Evolutionary conservation across 2,888 invertebrate genomes (phyloP), one percentile per base, ranked within the genome.

Genomic region (Polymixis flavicincta): DNA sequence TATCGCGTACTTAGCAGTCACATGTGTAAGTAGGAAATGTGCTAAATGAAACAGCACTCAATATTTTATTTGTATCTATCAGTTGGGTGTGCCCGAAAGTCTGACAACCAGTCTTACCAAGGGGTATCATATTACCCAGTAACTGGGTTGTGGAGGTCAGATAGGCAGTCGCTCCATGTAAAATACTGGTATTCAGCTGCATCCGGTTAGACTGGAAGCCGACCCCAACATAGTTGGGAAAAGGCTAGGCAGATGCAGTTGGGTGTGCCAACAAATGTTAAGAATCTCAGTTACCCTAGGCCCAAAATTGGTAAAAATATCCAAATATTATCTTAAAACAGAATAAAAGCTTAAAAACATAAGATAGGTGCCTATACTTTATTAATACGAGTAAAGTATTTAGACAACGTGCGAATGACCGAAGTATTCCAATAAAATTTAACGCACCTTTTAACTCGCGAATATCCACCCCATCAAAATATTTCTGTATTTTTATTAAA

Each of bases 401-500:
- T 84, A 76, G 73, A 63, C 78, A 80, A 86, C 78, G 81, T 85
- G 86, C 82, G 79, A 85, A 81, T 71, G 72, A 63, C 55, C 48
- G 48, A 83, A 84, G 76, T 74, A 86, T 85, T 83, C 50, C 87
- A 87, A 87, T 87, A 86, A 86, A 87, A 85, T 84, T 86, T 82
- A 82, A 86, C 86, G 79, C 86, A 78, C 87, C 78, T 86, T 82
- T 86, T 87, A 83, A 85, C 87, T 84, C 71, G 86, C 73, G 87
- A 76, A 81, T 87, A 87, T 86, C 86, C 75, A 83, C 87, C 70
- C 77, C 82, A 85, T 87, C 77, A 86, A 85, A 83, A 87, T 85
- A 65, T 83, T 83, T 85, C 71, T 76, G 76, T 65, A 19, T 81
- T 77, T 80, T 86, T 85, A 81, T 81, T 74, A 82, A 82, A 67